Evolutionary conservation across 2,113 vertebrate genomes (phyloP).

Genomic region (Danionella cerebrum): DNA sequence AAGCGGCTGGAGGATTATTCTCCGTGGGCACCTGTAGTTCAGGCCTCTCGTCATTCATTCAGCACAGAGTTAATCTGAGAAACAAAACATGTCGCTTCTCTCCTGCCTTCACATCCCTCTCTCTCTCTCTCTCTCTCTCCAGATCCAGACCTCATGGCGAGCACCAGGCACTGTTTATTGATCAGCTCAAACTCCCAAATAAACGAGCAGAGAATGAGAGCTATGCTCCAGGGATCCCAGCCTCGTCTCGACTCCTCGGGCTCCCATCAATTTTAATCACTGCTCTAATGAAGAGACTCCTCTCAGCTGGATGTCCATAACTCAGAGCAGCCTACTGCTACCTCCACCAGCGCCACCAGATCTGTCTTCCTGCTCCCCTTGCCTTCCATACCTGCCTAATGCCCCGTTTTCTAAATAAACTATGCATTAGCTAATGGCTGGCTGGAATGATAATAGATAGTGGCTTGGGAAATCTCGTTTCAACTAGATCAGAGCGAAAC

Average conservation of each 20-base stretch:
- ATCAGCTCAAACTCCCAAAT: constrained; percentile 75
- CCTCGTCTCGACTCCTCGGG: constrained; percentile 59
- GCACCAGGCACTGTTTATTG: constrained; percentile 72
- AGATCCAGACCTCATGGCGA: constrained; percentile 63
- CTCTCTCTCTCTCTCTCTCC: constrained; percentile 47
- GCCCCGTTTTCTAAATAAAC: constrained; percentile 68
- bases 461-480: constrained; percentile 49
- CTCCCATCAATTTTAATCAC: constrained; percentile 77
- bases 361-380: constrained; percentile 54
- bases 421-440: constrained; percentile 57
- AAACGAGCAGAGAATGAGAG: constrained; percentile 72
- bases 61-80: constrained; percentile 52
- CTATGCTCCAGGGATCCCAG: constrained; percentile 67
- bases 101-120: constrained; percentile 45
- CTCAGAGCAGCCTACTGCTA: constrained; percentile 62
- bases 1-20: not conserved
- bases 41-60: not conserved
- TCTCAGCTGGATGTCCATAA: constrained; percentile 73
- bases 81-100: constrained; percentile 53
- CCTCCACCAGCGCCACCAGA: constrained; percentile 66
- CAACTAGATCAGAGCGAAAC: constrained; percentile 30
- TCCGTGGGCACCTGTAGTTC: not conserved
- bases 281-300: constrained; percentile 74
- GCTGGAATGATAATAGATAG: constrained; percentile 54
- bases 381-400: constrained; percentile 56